Percentiles rank a stretch among this genome's conserved stretches.
These are phyloP conservation scores for Dromas ardeola DNA, from an alignment of 2,113 vertebrate genomes.

Conservation along the genomic window DNA sequence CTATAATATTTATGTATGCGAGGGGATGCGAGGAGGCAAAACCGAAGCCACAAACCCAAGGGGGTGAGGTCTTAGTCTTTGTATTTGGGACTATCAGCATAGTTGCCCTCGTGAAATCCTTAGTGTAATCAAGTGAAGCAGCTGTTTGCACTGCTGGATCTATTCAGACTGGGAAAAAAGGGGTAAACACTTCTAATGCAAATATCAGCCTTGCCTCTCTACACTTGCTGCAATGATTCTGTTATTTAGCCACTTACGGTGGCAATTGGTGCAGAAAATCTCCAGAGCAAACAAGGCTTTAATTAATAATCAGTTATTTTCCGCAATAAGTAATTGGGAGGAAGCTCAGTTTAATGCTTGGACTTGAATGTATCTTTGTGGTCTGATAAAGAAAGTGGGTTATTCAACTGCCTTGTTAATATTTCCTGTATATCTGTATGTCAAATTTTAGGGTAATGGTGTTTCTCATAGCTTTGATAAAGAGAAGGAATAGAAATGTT, in stretches of 20 bases:
- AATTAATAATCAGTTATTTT: conserved; percentile 67
- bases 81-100: not conserved
- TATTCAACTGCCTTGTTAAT: conserved; percentile 35
- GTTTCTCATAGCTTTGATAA: conserved; percentile 40
- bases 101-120: not conserved
- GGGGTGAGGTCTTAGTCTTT: not conserved
- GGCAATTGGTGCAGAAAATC: conserved; percentile 62
- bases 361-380: conserved; percentile 13
- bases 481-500: conserved; percentile 46
- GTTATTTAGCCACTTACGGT: conserved; percentile 40
- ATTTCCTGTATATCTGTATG: not conserved
- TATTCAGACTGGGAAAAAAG: conserved; percentile 45
- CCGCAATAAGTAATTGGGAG: not conserved
- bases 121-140: conserved; percentile 44
- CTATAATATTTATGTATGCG: not conserved
- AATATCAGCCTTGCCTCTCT: conserved; percentile 54
- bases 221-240: conserved; percentile 55
- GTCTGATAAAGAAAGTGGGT: conserved; percentile 23
- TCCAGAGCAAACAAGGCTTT: conserved; percentile 54
- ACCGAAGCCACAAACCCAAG: not conserved
- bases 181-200: conserved; percentile 62
- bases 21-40: not conserved
- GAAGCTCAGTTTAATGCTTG: conserved; percentile 19
- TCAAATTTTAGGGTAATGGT: conserved; percentile 33
- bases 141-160: conserved; percentile 61